Base-by-base conservation (phyloP, 2,888 invertebrate genomes). In the Willowsia nigromaculata region DNA sequence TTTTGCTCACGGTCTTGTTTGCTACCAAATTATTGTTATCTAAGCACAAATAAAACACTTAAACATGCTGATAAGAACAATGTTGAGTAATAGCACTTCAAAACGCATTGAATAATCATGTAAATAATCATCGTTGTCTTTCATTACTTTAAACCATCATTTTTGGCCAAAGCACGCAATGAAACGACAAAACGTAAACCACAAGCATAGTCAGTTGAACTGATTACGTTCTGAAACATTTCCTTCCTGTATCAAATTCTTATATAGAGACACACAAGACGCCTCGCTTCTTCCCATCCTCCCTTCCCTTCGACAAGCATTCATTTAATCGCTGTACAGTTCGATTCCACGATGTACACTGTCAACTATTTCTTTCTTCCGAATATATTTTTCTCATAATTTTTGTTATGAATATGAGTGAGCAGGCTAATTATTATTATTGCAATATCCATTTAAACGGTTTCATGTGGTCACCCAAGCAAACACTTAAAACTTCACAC, bases 381-480 rank as follows among this genome's bases (percentile, higher is more conserved):
- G n/a, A n/a, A 74, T 74, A 15, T n/a, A 33, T 71, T 50, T 59
- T 59, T 27, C 27, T 25, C 25, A 59, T 53, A 53, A 53, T 53
- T 6, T 5, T 27, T 59, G 59, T 59, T 9, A n/a, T n/a, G n/a
- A 56, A 22, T n/a, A n/a, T n/a, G 18, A 59, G 9, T 59, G 25
- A 40, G n/a, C 40, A 33, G 15, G 30, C 56, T 56, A 80, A 50
- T 30, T 80, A 80, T 0, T 7, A 50, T 30, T 80, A 80, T 0
- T 7, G n/a, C 53, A 68, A 15, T 68, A 9, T 80, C 33, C 56
- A 33, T n/a, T 30, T 6, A 59, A 59, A 40, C 80, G 9, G 81
- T 40, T 43, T 43, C 62, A 62, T 82, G 40, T 82, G 81, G 81
- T 62, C 81, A 62, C 40, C 81, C 81, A 82, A 62, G 81, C 81